These are phyloP conservation scores for Poeciliopsis presidionis DNA, from an alignment of 2,797 vertebrate species.

Conservation along the genomic window DNA sequence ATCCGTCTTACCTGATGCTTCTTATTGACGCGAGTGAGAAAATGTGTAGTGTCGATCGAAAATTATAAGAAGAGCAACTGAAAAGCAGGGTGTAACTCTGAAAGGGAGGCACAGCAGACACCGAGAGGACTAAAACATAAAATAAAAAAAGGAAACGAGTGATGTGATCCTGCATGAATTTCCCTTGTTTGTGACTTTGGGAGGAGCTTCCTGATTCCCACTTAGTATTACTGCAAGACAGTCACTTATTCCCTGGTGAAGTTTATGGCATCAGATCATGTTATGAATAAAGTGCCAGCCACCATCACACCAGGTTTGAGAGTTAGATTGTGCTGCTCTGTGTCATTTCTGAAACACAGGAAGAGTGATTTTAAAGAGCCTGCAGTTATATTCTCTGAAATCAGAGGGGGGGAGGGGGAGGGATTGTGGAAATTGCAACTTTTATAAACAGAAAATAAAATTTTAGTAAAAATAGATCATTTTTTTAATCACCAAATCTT, in stretches of 20 bases:
- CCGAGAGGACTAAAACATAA: not conserved
- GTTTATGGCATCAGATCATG: slow-evolving; percentile 51
- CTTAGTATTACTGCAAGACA: slow-evolving; percentile 46
- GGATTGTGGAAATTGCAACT: not conserved
- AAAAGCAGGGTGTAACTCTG: slow-evolving; percentile 21
- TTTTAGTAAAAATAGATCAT: not conserved
- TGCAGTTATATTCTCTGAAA: not conserved
- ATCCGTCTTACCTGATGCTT: not conserved
- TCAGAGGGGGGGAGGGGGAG: not conserved
- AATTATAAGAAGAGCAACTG: not conserved
- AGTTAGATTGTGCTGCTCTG: slow-evolving; percentile 1
- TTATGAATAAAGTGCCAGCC: slow-evolving; percentile 36
- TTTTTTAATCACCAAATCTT: not conserved
- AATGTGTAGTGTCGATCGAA: not conserved
- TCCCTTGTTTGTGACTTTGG: slow-evolving; percentile 65
- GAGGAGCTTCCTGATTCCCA: slow-evolving; percentile 72
- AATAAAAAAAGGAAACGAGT: slow-evolving; percentile 23
- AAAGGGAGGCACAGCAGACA: slow-evolving; percentile 28
- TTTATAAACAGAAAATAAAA: not conserved
- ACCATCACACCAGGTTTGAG: slow-evolving; percentile 26
- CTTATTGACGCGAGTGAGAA: not conserved
- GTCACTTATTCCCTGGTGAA: slow-evolving; percentile 56
- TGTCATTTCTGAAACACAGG: slow-evolving; percentile 7
- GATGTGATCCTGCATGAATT: slow-evolving; percentile 44
- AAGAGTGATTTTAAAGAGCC: not conserved